Conservation (phyloP, 2,113 vertebrate species). For the Carassius carassius region DNA sequence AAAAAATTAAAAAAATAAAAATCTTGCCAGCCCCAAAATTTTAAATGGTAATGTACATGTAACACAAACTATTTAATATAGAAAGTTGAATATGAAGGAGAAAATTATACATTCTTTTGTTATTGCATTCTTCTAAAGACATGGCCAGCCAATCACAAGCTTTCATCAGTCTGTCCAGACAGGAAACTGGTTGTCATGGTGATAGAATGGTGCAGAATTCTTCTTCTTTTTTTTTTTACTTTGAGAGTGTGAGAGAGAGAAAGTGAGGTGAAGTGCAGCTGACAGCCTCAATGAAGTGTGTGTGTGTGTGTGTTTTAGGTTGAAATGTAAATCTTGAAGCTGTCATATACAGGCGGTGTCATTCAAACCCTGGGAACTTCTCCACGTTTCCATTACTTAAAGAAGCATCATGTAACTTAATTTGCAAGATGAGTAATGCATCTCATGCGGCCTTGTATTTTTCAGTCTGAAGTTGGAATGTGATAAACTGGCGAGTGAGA, state of each 20-base stretch:
- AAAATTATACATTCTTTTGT: not conserved
- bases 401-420: not conserved
- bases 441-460: slow-evolving; percentile 4
- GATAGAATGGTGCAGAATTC: not conserved
- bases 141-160: not conserved
- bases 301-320: not conserved
- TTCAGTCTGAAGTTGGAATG: slow-evolving; percentile 95
- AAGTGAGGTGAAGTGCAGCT: not conserved
- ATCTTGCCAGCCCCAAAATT: not conserved
- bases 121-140: not conserved
- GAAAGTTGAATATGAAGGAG: not conserved
- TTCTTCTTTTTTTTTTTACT: not conserved
- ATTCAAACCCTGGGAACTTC: not conserved
- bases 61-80: not conserved
- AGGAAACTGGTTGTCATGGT: slow-evolving; percentile 5
- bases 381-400: not conserved
- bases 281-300: not conserved
- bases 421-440: not conserved
- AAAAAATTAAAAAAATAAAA: not conserved
- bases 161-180: not conserved
- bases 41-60: not conserved
- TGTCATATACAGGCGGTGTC: not conserved
- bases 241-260: not conserved
- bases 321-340: not conserved
- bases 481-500: slow-evolving; percentile 96